Percentiles rank a stretch among this genome's conserved stretches.
phyloP scores from a whole-genome alignment of 2,797 vertebrate genomes.

The Xyrichtys novacula region DNA sequence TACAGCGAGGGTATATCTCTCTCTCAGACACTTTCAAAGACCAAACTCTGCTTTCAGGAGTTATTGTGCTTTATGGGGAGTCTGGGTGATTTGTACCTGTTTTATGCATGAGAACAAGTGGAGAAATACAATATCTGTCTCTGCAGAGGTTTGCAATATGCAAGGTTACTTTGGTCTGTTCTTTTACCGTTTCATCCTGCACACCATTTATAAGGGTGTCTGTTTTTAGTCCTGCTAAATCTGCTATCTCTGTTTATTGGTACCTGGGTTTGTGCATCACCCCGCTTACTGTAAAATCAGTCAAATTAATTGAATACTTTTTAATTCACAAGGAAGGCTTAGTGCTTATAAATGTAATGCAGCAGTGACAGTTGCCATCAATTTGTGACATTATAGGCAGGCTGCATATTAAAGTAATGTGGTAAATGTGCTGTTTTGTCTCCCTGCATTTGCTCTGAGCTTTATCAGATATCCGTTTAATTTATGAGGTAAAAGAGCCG shows the following conservation, averaged over 20 bases:
- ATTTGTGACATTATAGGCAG: constrained; percentile 34
- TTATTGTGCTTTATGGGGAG: constrained; percentile 63
- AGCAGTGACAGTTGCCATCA: constrained; percentile 15
- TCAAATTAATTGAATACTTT: constrained; percentile 10
- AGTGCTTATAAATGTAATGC: constrained; percentile 40
- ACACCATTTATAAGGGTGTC: neutral
- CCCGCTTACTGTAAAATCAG: neutral
- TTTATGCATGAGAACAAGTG: constrained; percentile 62
- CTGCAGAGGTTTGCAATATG: constrained; percentile 52
- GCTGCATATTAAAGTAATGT: constrained; percentile 28
- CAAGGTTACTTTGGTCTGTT: constrained; percentile 24
- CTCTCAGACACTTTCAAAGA: constrained; percentile 73
- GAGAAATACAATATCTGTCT: constrained; percentile 64
- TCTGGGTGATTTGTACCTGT: constrained; percentile 60
- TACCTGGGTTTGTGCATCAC: neutral
- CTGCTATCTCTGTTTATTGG: neutral
- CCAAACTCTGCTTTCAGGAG: constrained; percentile 75
- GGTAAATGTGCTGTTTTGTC: constrained; percentile 75
- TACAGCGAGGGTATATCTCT: constrained; percentile 77
- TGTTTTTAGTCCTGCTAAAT: neutral
- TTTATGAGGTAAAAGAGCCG: constrained; percentile 66
- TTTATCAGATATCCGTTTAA: constrained; percentile 71
- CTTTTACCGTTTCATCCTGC: constrained; percentile 3
- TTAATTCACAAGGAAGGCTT: constrained; percentile 16
- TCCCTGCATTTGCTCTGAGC: constrained; percentile 38